Evolutionary conservation across 2,888 invertebrate genomes (phyloP), one percentile per base, ranked within the genome.

Genomic region (Polylopha cassiicola): DNA sequence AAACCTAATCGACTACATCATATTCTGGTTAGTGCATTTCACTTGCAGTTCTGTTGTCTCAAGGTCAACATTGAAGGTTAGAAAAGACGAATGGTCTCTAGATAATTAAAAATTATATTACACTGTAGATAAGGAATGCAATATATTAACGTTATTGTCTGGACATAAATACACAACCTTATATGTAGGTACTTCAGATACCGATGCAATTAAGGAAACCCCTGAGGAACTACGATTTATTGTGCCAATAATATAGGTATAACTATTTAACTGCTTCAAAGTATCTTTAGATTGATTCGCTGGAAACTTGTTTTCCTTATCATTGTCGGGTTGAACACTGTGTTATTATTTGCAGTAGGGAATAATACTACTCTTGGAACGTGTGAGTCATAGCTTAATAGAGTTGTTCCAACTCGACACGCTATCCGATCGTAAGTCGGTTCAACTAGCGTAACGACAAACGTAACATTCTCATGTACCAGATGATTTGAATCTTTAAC

Each of bases 1-100:
- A 34, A 43, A 34, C n/a, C 33, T 23, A 30, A 29, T 44, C 43
- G 43, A 56, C 56, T 58, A 55, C 58, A 51, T 51, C 44, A 60
- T 42, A 47, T 44, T 33, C 31, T 29, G 45, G 45, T 33, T 46
- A 58, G 48, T 55, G 52, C 57, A 69, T 62, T 63, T 64, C 56
- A 52, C 52, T 53, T 45, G 51, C 48, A 54, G 52, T 50, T 55
- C 48, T 51, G 50, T 50, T 48, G 53, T 55, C 47, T 50, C 70
- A 71, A 76, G 74, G 74, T 60, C 65, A 61, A 32, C 34, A 42
- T 17, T 53, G 67, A 71, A 77, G 77, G 77, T 69, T 69, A 62
- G 56, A 60, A 65, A 60, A 58, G 53, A 54, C 43, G 43, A 52
- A 53, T 44, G 52, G 55, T 61, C 28, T 13, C 11, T 10, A 32